A percentile compares a stretch with the other conserved stretches of the same genome.
phyloP scores from a whole-genome alignment of 2,888 invertebrate genomes.

The Ophonus ardosiacus region DNA sequence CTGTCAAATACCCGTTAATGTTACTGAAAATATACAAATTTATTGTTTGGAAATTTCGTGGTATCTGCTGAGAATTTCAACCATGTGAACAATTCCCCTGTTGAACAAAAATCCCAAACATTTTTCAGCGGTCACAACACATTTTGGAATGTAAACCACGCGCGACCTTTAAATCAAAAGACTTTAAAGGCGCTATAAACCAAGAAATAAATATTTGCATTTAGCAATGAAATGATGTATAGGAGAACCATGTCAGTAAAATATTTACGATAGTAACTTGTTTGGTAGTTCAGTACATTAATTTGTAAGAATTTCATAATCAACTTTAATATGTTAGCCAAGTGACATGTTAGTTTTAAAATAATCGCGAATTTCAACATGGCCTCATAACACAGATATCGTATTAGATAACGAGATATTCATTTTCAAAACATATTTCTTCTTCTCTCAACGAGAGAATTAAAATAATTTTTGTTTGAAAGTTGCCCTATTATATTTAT shows the following conservation, averaged over 20 bases:
- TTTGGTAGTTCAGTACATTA: neutral
- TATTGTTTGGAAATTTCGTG: neutral
- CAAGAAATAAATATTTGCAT: no score
- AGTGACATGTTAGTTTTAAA: slow-evolving; percentile 34
- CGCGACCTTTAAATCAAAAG: no score
- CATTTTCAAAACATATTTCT: neutral
- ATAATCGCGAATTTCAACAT: slow-evolving; percentile 29
- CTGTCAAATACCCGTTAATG: neutral
- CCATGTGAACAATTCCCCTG: neutral
- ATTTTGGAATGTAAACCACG: neutral
- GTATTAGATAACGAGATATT: slow-evolving; percentile 18
- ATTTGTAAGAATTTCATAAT: neutral
- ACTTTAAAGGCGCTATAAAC: no score
- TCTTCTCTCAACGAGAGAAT: neutral
- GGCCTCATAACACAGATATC: slow-evolving; percentile 24
- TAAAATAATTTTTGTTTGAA: neutral
- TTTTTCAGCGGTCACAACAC: neutral
- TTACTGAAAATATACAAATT: neutral
- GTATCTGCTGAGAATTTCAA: neutral
- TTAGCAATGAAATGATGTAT: no score
- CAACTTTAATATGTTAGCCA: neutral
- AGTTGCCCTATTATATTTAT: neutral
- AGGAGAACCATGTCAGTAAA: no score
- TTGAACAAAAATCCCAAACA: neutral
- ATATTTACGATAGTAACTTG: neutral